Evolutionary conservation across 1,140 invertebrate genomes (phyloP).

Genomic region (Pachyrhynchus sulphureomaculatus): DNA sequence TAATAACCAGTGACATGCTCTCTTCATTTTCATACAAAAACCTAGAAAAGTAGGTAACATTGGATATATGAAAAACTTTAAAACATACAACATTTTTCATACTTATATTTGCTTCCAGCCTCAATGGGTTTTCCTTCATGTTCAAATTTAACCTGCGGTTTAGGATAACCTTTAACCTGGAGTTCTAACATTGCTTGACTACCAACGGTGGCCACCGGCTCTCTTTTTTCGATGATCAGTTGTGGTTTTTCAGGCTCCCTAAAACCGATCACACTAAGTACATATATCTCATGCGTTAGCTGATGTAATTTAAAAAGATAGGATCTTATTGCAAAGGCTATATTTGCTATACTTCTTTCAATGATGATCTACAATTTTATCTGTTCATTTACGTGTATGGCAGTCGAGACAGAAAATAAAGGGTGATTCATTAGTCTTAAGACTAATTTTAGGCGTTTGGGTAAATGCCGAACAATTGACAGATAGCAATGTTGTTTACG

Average conservation of each 20-base stretch:
- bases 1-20: conserved; percentile 85
- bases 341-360: not conserved
- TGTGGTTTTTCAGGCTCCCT: conserved; percentile 79
- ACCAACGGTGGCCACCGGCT: conserved; percentile 75
- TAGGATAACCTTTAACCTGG: conserved; percentile 90
- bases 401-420: too few species aligned
- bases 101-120: conserved; percentile 78
- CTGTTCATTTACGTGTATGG: too few species aligned
- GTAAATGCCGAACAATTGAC: too few species aligned
- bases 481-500: too few species aligned
- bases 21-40: conserved; percentile 93
- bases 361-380: too few species aligned
- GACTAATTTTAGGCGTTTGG: too few species aligned
- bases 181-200: conserved; percentile 94
- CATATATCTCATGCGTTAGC: not conserved
- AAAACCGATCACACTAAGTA: not conserved
- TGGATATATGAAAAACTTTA: not conserved
- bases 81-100: conserved; percentile 41
- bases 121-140: conserved; percentile 82
- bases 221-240: conserved; percentile 71
- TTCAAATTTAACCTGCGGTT: conserved; percentile 86
- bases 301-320: not conserved
- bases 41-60: conserved; percentile 41
- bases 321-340: not conserved
- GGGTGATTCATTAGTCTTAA: too few species aligned